Base-by-base conservation (phyloP, 1,140 invertebrate species). In the Magallana ariakensis region DNA sequence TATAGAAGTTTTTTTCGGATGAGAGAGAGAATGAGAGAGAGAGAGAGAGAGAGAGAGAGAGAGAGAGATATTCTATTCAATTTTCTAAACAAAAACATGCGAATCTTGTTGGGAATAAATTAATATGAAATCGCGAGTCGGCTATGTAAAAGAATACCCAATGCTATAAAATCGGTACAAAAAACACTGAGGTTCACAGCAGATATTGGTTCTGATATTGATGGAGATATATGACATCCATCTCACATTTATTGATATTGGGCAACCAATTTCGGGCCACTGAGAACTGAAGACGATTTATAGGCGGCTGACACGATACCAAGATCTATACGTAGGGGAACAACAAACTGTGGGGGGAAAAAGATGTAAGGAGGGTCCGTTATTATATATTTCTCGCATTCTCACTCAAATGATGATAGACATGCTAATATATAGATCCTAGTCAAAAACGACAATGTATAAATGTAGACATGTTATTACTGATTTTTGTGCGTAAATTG, bases 211-310 rank as follows among this genome's bases (percentile, higher is more conserved):
- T 62, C 16, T 19, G 19, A 16, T 19, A 62, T n/a, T 62, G 58
- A 19, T n/a, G 58, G 58, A 62, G 58, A 62, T 62, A n/a, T 62
- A 62, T 62, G 15, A 62, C 58, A 62, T 62, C 58, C 58, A 62
- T 62, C 58, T 62, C 15, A 16, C 58, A 62, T 62, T 62, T 62
- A 62, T 62, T 62, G 58, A 62, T 62, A 62, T 62, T 62, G 58
- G 58, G 58, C 58, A 62, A 62, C 58, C 58, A 62, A 62, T 62
- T 62, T 62, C 58, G 58, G 58, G 58, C 58, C 58, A 62, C 58
- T 62, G 58, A 62, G 58, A 62, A 62, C 16, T 16, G 58, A 62
- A 8, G 58, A 19, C 16, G 58, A 62, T 62, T 62, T 62, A 62
- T 19, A 8, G 58, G 58, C 58, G 6, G 58, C 58, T 62, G 58